Conservation (phyloP, 2,888 invertebrate species). For the Drosophila stalkeri region DNA sequence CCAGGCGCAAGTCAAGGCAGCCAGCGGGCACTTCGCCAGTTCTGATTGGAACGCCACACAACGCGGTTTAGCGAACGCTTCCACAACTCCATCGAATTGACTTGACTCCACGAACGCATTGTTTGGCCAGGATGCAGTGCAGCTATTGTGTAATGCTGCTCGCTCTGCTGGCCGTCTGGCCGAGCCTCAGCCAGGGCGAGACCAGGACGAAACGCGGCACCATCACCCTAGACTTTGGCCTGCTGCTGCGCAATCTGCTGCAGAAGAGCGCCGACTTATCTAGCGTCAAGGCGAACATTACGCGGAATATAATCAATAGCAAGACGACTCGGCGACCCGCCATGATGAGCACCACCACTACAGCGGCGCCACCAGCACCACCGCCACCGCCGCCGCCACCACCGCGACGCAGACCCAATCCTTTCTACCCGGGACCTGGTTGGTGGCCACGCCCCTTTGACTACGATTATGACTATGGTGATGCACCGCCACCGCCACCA, state of each 20-base stretch:
- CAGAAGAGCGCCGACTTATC: slow-evolving; percentile 77
- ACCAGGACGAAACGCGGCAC: slow-evolving; percentile 60
- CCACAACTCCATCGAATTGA: background rate
- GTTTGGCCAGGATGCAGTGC: slow-evolving; percentile 35
- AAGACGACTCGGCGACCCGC: slow-evolving; percentile 47
- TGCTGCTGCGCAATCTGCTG: slow-evolving; percentile 74
- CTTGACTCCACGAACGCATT: background rate
- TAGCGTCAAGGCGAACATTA: slow-evolving; percentile 63
- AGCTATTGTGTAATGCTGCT: slow-evolving; percentile 21
- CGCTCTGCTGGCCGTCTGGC: slow-evolving; percentile 3
- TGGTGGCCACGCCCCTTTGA: slow-evolving; percentile 67
- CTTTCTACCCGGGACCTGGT: slow-evolving; percentile 38
- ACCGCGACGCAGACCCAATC: slow-evolving; percentile 38
- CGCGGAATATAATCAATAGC: slow-evolving; percentile 25
- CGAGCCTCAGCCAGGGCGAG: background rate
- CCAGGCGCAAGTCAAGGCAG: slow-evolving; percentile 70
- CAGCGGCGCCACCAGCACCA: slow-evolving; percentile 19
- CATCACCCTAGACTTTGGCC: slow-evolving; percentile 74
- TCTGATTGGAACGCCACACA: slow-evolving; percentile 69
- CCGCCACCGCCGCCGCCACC: slow-evolving; percentile 34
- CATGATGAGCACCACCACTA: slow-evolving; percentile 19
- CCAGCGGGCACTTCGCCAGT: slow-evolving; percentile 56
- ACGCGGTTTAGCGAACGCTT: slow-evolving; percentile 56
- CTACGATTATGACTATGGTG: slow-evolving; percentile 64
- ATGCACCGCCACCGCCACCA: slow-evolving; percentile 25